These are phyloP conservation scores for Andricus grossulariae DNA, from an alignment of 1,140 invertebrate genomes.

Conservation along the genomic window DNA sequence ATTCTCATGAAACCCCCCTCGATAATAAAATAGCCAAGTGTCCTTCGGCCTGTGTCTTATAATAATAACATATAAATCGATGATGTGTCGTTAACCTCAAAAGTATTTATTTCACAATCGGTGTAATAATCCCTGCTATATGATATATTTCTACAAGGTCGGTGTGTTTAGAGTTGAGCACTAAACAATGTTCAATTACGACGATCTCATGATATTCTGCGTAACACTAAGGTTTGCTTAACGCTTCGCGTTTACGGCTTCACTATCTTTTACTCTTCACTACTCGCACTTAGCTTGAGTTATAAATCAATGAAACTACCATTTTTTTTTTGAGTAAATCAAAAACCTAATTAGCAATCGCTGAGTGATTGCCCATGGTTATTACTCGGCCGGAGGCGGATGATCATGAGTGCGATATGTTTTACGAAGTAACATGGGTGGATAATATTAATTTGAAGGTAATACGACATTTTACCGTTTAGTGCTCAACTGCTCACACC, in stretches of 20 bases:
- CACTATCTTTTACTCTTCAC: neutral
- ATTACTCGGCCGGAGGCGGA: neutral
- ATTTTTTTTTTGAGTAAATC: slow-evolving; percentile 1
- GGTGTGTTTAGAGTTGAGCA: neutral
- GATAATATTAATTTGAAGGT: slow-evolving; percentile 12
- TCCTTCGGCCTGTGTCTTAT: neutral
- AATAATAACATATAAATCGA: slow-evolving; percentile 2
- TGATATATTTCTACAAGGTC: slow-evolving; percentile 26
- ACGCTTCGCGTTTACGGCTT: neutral
- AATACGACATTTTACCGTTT: slow-evolving; percentile 4
- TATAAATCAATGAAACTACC: neutral
- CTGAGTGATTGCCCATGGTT: neutral
- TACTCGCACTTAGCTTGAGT: neutral
- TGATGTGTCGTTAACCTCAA: slow-evolving; percentile 12
- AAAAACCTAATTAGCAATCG: slow-evolving; percentile 6
- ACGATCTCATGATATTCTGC: neutral
- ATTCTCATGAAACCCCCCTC: neutral
- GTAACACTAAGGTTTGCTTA: neutral
- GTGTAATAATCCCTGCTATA: neutral
- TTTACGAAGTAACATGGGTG: slow-evolving; percentile 1
- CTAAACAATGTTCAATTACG: slow-evolving; percentile 24
- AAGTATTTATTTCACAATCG: slow-evolving; percentile 14
- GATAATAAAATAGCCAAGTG: neutral
- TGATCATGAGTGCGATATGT: neutral
- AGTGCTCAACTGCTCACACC: neutral